Evolutionary conservation across 2,888 invertebrate genomes (phyloP), one percentile per base, ranked within the genome.

Genomic region (Eucera pruinosa): DNA sequence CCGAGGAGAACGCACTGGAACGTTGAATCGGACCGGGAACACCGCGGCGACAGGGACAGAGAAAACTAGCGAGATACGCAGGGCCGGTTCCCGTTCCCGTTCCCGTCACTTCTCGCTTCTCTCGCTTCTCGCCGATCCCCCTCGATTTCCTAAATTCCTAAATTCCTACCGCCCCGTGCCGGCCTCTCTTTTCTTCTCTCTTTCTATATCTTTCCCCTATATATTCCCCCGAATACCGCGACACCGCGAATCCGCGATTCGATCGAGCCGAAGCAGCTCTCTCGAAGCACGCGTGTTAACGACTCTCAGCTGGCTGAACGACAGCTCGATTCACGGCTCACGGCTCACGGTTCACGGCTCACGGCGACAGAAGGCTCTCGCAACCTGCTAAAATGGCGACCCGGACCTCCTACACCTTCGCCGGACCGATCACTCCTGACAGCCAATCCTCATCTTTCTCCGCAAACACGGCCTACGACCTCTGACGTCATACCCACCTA

Each of bases 271-370:
- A 43, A 62, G 47, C 33, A 61, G 52, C 64, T 52, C 61, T 68
- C 43, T 64, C 58, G n/a, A n/a, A n/a, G 58, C 64, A 54, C 70
- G 67, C 82, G 84, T 82, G 82, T 85, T 81, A 84, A 90, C 85
- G 85, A 90, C 85, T 84, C 86, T 90, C 89, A 89, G 89, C 90
- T 90, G 89, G 87, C 85, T 87, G 82, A 81, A 84, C 86, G 86
- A 85, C 87, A 86, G 88, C 88, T 87, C 87, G 75, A 79, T 80
- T 83, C 82, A 87, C 86, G 86, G 86, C n/a, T n/a, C n/a, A n/a
- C n/a, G n/a, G n/a, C n/a, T n/a, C n/a, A n/a, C n/a, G n/a, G n/a
- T n/a, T n/a, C n/a, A n/a, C n/a, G n/a, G n/a, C n/a, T n/a, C n/a
- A n/a, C 88, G 87, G 85, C 87, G 87, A 87, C 88, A 62, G 85